phyloP scores from a whole-genome alignment of 2,888 invertebrate genomes.

The Lucinisca nassula region DNA sequence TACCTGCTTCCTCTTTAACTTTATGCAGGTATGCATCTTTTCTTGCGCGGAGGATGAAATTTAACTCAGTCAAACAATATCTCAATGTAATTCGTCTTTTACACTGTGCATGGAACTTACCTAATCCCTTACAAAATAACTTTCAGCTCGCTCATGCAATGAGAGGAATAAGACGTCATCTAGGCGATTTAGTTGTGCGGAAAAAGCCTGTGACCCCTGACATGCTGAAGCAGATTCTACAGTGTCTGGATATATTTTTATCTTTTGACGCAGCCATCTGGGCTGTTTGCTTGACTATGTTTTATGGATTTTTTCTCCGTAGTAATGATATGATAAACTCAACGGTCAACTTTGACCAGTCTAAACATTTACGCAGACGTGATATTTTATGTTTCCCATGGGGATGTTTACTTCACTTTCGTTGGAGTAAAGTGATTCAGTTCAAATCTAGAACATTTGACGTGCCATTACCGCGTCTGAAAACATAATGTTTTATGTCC shows the following conservation, averaged over 20 bases:
- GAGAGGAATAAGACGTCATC: slow-evolving; percentile 30
- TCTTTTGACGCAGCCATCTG: slow-evolving; percentile 33
- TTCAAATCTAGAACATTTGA: slow-evolving; percentile 5
- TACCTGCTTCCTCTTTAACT: slow-evolving; percentile 13
- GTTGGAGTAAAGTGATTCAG: background rate
- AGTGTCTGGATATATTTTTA: slow-evolving; percentile 8
- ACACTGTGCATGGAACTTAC: slow-evolving; percentile 45
- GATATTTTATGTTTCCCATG: background rate
- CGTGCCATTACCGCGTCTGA: background rate
- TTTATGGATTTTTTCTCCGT: background rate
- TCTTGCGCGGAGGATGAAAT: slow-evolving; percentile 21
- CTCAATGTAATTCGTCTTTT: slow-evolving; percentile 41
- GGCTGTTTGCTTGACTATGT: slow-evolving; percentile 17
- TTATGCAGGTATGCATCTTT: slow-evolving; percentile 28
- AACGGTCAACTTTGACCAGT: background rate
- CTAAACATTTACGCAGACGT: slow-evolving; percentile 7
- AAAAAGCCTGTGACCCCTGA: slow-evolving; percentile 38
- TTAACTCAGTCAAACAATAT: slow-evolving; percentile 41
- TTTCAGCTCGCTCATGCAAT: slow-evolving; percentile 18
- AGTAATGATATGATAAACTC: background rate
- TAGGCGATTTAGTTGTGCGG: slow-evolving; percentile 30
- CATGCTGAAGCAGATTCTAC: slow-evolving; percentile 10
- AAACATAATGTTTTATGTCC: background rate
- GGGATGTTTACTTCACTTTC: background rate
- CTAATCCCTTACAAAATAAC: slow-evolving; percentile 34